phyloP scores from a whole-genome alignment of 1,140 invertebrate genomes.

The Caenorhabditis remanei region DNA sequence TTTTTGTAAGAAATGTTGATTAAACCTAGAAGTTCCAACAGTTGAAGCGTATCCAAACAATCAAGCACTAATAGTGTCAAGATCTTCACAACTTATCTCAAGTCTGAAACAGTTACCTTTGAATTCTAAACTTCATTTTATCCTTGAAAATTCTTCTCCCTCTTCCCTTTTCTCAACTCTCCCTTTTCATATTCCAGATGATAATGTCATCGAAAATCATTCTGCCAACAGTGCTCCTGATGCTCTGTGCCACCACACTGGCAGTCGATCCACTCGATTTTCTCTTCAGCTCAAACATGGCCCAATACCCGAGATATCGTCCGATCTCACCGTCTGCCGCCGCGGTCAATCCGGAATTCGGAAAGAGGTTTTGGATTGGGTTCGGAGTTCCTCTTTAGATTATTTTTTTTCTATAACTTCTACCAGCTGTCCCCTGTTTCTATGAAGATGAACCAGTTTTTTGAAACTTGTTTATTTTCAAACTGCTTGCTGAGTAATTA shows the following conservation, averaged over 20 bases:
- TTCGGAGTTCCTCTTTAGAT: not conserved
- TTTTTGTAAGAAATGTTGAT: too few relatives aligned
- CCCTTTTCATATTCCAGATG: not conserved
- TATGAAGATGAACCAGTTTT: too few relatives aligned
- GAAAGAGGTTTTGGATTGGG: conserved; percentile 27
- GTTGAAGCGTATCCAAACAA: too few relatives aligned
- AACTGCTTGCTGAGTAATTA: not conserved
- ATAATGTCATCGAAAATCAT: not conserved
- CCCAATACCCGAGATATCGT: conserved; percentile 23
- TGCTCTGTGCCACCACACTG: not conserved
- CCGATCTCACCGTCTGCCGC: not conserved
- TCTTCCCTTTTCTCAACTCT: not conserved
- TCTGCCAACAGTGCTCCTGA: not conserved
- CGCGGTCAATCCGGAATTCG: conserved; percentile 7
- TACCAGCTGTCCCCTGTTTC: too few relatives aligned
- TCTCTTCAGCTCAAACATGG: conserved; percentile 46
- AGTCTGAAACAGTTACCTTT: too few relatives aligned
- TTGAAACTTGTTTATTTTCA: not conserved
- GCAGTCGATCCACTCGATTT: conserved; percentile 48
- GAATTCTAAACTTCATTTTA: too few relatives aligned
- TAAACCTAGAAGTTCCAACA: too few relatives aligned
- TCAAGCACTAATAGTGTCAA: too few relatives aligned
- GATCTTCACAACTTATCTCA: too few relatives aligned
- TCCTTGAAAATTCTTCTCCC: not conserved
- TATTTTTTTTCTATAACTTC: not conserved